Evolutionary conservation across 2,888 invertebrate species (phyloP).

Genomic region (Anoplius nigerrimus): DNA sequence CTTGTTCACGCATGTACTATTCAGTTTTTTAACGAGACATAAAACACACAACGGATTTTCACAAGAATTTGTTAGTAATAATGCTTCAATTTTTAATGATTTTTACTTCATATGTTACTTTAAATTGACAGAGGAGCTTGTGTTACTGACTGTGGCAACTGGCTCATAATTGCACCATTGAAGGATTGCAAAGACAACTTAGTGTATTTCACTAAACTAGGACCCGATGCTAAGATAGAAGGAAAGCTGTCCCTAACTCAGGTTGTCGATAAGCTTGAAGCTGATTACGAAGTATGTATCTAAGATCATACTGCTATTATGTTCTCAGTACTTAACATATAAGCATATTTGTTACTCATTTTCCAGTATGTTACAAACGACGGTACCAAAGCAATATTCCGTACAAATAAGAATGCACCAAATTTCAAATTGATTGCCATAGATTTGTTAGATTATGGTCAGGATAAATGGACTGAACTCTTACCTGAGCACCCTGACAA

Average conservation of each 20-base stretch:
- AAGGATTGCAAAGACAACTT: conserved; percentile 95
- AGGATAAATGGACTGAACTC: conserved; percentile 89
- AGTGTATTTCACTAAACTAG: conserved; percentile 89
- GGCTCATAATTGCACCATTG: conserved; percentile 88
- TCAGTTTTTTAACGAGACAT: too few relatives aligned
- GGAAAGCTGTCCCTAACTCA: conserved; percentile 84
- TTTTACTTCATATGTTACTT: conserved; percentile 7
- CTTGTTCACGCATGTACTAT: neutral
- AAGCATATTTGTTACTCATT: conserved; percentile 9
- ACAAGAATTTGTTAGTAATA: neutral
- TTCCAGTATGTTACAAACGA: conserved; percentile 92
- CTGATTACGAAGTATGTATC: conserved; percentile 89
- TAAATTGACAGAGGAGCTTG: conserved; percentile 82
- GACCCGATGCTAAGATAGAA: conserved; percentile 79
- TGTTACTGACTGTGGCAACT: conserved; percentile 94
- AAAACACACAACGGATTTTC: too few relatives aligned
- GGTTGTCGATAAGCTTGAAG: conserved; percentile 92
- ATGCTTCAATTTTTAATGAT: neutral
- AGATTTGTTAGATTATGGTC: conserved; percentile 83
- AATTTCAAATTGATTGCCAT: conserved; percentile 93
- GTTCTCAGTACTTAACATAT: neutral
- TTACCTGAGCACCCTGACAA: conserved; percentile 89
- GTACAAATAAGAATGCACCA: conserved; percentile 95
- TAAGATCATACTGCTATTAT: conserved; percentile 2
- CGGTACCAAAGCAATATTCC: conserved; percentile 87